These are phyloP conservation scores for Aurelia aurita complex sp. Pacific DNA, from an alignment of 30 jellyfish, hydroid and myxozoan species.

Conservation along the genomic window DNA sequence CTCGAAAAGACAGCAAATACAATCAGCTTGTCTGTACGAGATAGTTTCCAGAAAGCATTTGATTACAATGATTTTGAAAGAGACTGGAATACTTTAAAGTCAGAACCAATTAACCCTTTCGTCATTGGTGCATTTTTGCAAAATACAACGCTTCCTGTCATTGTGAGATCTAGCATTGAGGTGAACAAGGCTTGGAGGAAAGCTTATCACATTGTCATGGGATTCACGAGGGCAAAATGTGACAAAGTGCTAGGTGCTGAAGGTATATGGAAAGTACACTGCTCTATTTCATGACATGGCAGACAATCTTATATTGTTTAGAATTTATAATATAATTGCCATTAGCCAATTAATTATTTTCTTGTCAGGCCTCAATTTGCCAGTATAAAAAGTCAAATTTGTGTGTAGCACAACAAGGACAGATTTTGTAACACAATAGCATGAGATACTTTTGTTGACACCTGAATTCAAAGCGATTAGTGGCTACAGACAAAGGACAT, in stretches of 20 bases:
- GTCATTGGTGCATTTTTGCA: slow-evolving; percentile 17
- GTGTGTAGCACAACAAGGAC: too few species aligned
- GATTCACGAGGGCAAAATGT: slow-evolving; percentile 47
- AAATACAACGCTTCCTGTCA: slow-evolving; percentile 51
- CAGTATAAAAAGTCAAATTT: neutral
- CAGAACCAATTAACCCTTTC: slow-evolving; percentile 34
- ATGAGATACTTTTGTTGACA: too few species aligned
- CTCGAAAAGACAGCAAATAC: neutral
- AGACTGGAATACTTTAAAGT: slow-evolving; percentile 42
- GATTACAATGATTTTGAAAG: slow-evolving; percentile 20
- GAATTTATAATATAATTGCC: too few species aligned
- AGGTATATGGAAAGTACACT: slow-evolving; percentile 21
- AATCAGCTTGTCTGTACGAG: neutral
- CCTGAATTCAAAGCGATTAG: too few species aligned
- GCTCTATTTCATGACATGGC: too few species aligned
- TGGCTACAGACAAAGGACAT: too few species aligned
- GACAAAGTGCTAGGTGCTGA: slow-evolving; percentile 43
- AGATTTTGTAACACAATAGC: too few species aligned
- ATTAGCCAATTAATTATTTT: neutral
- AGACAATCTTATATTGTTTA: too few species aligned
- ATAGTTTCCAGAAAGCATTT: slow-evolving; percentile 29
- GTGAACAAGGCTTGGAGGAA: slow-evolving; percentile 17
- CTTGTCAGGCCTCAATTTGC: neutral
- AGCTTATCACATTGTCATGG: slow-evolving; percentile 23
- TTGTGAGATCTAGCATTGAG: neutral